These are phyloP conservation scores for Rhynchonycteris naso DNA, from an alignment of 2,797 vertebrate genomes.

Conservation along the genomic window DNA sequence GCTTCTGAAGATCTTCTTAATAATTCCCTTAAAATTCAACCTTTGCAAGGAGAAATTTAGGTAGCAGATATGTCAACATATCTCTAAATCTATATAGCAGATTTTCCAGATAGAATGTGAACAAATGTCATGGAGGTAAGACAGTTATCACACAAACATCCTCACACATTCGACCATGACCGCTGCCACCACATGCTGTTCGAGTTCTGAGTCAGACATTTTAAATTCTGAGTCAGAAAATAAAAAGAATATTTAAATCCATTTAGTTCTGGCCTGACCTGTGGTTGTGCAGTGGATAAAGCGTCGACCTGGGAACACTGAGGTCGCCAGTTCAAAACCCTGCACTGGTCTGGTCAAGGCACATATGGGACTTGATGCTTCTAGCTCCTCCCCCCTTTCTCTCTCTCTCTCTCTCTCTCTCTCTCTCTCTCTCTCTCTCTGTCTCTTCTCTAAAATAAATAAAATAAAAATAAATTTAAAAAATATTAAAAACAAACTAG, in stretches of 20 bases:
- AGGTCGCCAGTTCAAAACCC: no score
- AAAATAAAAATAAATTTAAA: no score
- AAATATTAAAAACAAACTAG: no score
- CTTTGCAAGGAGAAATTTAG: background rate
- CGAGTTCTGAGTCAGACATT: constrained; percentile 58
- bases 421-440: no score
- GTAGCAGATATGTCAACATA: background rate
- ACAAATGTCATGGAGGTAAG: background rate
- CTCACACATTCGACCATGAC: background rate
- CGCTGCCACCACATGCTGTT: background rate
- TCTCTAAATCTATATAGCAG: background rate
- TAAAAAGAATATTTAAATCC: constrained; percentile 25
- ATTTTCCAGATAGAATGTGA: background rate
- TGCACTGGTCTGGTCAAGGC: no score
- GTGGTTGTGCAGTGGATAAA: no score
- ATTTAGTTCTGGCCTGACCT: no score
- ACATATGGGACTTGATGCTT: no score
- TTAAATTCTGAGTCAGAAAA: constrained; percentile 66
- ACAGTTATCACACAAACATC: background rate
- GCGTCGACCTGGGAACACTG: no score
- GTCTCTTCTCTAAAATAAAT: no score
- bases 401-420: no score
- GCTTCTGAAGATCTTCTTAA: background rate
- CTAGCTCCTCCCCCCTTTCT: no score
- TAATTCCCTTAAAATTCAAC: background rate